Evolutionary conservation across 2,113 vertebrate species (phyloP).

Genomic region (Philantomba maxwellii): DNA sequence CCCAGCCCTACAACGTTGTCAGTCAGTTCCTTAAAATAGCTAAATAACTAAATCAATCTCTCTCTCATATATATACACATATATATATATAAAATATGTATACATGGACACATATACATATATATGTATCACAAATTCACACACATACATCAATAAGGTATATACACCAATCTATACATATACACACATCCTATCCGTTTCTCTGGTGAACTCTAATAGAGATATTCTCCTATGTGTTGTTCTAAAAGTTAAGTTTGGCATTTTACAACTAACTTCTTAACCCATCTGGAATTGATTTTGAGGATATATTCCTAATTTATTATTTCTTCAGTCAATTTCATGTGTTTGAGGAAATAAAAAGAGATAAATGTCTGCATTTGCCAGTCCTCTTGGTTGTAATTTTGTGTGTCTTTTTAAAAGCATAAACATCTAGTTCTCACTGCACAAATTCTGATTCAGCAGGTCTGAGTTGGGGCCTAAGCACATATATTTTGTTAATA

Average conservation of each 20-base stretch:
- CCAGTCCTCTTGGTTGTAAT: not conserved
- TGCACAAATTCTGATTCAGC: not conserved
- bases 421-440: not conserved
- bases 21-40: not conserved
- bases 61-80: not conserved
- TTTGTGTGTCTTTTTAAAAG: not conserved
- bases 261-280: constrained; percentile 36
- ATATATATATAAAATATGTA: not conserved
- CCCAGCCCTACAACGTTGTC: not conserved
- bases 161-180: not conserved
- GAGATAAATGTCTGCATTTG: not conserved
- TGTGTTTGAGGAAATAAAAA: not conserved
- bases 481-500: not conserved
- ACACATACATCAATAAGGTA: not conserved
- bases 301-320: constrained; percentile 38
- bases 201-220: constrained; percentile 12
- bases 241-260: constrained; percentile 15
- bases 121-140: not conserved
- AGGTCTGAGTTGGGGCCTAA: not conserved
- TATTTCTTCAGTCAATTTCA: constrained; percentile 18
- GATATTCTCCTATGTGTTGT: constrained; percentile 12
- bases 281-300: constrained; percentile 47
- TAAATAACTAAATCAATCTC: not conserved
- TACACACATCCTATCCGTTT: not conserved
- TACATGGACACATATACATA: not conserved